A percentile compares a stretch with the other conserved stretches of the same genome.
These are phyloP conservation scores for Tenrec ecaudatus DNA, from an alignment of 2,113 vertebrate genomes.

Conservation along the genomic window DNA sequence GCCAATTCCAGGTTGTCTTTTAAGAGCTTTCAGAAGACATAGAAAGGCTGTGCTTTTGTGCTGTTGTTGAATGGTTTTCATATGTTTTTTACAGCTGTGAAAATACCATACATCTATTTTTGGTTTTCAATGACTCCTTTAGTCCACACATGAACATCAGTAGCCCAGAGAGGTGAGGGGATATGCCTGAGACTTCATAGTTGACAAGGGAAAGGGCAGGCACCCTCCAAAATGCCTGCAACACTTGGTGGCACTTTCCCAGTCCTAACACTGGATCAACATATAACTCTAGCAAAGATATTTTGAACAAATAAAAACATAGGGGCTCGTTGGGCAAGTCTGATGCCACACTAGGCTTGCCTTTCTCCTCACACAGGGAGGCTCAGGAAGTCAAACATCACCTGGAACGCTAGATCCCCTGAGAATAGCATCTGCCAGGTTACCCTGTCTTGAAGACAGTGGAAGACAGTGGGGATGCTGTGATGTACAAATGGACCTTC, in stretches of 20 bases:
- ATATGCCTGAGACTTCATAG: not conserved
- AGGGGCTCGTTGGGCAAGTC: not conserved
- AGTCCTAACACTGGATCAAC: not conserved
- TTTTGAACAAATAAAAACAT: not conserved
- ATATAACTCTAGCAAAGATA: not conserved
- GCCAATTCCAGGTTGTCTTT: not conserved
- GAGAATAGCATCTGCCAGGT: not conserved
- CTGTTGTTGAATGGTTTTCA: not conserved
- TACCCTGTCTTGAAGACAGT: constrained; percentile 23
- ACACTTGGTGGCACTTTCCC: not conserved
- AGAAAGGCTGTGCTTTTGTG: not conserved
- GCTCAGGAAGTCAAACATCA: constrained; percentile 11
- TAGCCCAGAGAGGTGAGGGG: not conserved
- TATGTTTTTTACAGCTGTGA: not conserved
- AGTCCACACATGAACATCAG: not conserved
- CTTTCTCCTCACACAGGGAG: constrained; percentile 5
- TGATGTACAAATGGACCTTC: not conserved
- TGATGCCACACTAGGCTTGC: not conserved
- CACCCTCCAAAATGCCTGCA: too few relatives aligned
- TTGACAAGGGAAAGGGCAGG: not conserved
- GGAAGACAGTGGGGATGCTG: not conserved
- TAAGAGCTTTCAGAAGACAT: not conserved
- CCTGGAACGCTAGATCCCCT: rapidly evolving
- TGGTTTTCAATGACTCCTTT: not conserved
- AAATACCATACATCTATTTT: not conserved